Evolutionary conservation across 2,888 invertebrate species (phyloP).

Genomic region (Macaria liturata): DNA sequence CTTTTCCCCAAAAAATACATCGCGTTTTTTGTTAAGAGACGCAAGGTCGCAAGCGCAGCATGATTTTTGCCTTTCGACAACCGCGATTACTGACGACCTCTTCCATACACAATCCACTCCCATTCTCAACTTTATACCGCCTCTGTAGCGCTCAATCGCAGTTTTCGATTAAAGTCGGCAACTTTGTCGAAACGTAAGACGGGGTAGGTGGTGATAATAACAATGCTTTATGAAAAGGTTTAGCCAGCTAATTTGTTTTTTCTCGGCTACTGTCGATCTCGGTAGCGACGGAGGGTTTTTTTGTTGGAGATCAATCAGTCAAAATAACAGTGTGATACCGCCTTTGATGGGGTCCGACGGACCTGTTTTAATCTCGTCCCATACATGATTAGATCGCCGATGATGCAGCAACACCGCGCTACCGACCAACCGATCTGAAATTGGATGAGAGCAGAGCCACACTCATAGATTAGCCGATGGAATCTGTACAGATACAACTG

Average conservation of each 20-base stretch:
- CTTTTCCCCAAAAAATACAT: constrained; percentile 76
- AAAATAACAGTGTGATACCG: constrained; percentile 84
- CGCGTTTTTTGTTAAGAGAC: constrained; percentile 70
- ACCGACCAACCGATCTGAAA: constrained; percentile 72
- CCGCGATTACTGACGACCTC: constrained; percentile 54
- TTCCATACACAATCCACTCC: constrained; percentile 33
- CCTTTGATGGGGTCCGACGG: constrained; percentile 80
- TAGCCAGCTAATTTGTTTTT: constrained; percentile 83
- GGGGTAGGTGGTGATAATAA: constrained; percentile 80
- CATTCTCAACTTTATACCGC: constrained; percentile 58
- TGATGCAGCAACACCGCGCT: constrained; percentile 71
- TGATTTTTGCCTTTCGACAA: constrained; percentile 78
- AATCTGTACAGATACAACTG: constrained; percentile 42
- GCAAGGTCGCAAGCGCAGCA: constrained; percentile 77
- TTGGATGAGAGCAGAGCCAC: constrained; percentile 64
- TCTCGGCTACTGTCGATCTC: constrained; percentile 82
- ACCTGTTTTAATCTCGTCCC: constrained; percentile 81
- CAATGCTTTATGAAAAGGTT: constrained; percentile 82
- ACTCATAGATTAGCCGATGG: constrained; percentile 62
- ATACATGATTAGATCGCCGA: constrained; percentile 81
- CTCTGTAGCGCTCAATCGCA: constrained; percentile 41
- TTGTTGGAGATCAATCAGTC: constrained; percentile 81
- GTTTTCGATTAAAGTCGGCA: constrained; percentile 50
- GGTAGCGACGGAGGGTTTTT: constrained; percentile 78
- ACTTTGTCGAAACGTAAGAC: constrained; percentile 56